Percentiles rank a stretch among this genome's conserved stretches.
Evolutionary conservation across 2,888 invertebrate genomes (phyloP).

Genomic region (Cephonodes hylas): DNA sequence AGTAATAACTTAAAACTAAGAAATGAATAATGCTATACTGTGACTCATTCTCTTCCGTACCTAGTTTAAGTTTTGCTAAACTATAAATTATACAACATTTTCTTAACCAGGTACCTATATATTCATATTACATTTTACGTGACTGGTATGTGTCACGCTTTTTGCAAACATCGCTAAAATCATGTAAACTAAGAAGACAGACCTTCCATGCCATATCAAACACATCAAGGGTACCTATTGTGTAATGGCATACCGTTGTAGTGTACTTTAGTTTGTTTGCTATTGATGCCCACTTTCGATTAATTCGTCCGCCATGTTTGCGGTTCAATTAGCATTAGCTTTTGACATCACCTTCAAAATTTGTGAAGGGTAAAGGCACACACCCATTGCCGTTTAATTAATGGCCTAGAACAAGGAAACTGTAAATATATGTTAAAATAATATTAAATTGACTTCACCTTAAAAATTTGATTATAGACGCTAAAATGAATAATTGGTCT

Average conservation of each 20-base stretch:
- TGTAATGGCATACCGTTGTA: constrained; percentile 30
- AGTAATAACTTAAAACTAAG: too few relatives aligned
- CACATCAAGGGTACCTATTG: constrained; percentile 5
- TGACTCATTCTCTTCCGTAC: too few relatives aligned
- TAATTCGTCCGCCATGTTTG: constrained; percentile 32
- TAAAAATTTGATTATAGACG: too few relatives aligned
- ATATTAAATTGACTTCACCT: background rate
- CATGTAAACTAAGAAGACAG: background rate
- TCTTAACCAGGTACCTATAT: too few relatives aligned
- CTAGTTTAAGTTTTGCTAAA: too few relatives aligned
- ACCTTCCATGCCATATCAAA: background rate
- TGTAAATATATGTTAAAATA: background rate
- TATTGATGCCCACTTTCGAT: constrained; percentile 18
- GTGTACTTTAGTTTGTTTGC: constrained; percentile 19
- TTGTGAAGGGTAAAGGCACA: background rate
- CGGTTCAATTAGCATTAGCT: constrained; percentile 33
- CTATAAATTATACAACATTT: too few relatives aligned
- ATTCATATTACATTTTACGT: background rate
- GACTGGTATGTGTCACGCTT: background rate
- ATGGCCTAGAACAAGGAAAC: background rate
- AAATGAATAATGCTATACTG: too few relatives aligned
- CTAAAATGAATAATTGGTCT: too few relatives aligned
- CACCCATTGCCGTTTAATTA: background rate
- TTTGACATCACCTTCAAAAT: background rate
- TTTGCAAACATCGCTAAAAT: background rate